phyloP scores from a whole-genome alignment of 2,113 vertebrate genomes.

The Epinephelus lanceolatus region DNA sequence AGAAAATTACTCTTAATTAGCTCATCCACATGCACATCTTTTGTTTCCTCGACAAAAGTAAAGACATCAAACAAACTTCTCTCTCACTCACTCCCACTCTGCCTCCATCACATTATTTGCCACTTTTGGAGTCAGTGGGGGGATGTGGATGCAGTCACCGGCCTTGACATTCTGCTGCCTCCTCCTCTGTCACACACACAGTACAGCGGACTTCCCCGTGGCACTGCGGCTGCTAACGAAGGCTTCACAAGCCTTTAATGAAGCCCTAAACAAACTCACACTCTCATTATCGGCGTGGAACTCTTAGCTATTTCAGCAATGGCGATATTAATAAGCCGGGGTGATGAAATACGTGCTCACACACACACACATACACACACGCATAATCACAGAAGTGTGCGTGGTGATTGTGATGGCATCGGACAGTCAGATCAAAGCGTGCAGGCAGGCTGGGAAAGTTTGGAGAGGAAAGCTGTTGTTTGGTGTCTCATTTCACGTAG shows the following conservation, averaged over 20 bases:
- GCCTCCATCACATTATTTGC: conserved; percentile 50
- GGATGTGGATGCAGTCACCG: conserved; percentile 25
- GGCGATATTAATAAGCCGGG: conserved; percentile 79
- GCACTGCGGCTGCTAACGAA: conserved; percentile 62
- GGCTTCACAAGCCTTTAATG: conserved; percentile 69
- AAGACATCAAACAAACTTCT: conserved; percentile 88
- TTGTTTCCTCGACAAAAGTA: conserved; percentile 82
- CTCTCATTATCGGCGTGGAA: conserved; percentile 67
- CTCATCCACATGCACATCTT: conserved; percentile 92
- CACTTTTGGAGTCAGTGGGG: conserved; percentile 54
- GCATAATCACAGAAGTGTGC: conserved; percentile 55
- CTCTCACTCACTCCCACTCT: conserved; percentile 24
- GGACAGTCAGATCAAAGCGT: conserved; percentile 86
- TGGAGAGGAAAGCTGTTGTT: conserved; percentile 88
- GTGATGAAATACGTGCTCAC: conserved; percentile 71
- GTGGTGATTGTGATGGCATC: conserved; percentile 79
- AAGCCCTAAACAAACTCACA: conserved; percentile 73
- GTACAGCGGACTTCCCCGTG: conserved; percentile 60
- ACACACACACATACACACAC: conserved; percentile 31
- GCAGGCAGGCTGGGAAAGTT: conserved; percentile 87
- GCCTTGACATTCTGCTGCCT: conserved; percentile 68
- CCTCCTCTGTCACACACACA: conserved; percentile 42
- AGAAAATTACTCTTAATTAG: conserved; percentile 89
- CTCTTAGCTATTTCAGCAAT: conserved; percentile 69
- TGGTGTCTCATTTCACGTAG: conserved; percentile 86